Base-by-base conservation (phyloP, 92 coral and sea anemone genomes). In the Galaxea fascicularis region DNA sequence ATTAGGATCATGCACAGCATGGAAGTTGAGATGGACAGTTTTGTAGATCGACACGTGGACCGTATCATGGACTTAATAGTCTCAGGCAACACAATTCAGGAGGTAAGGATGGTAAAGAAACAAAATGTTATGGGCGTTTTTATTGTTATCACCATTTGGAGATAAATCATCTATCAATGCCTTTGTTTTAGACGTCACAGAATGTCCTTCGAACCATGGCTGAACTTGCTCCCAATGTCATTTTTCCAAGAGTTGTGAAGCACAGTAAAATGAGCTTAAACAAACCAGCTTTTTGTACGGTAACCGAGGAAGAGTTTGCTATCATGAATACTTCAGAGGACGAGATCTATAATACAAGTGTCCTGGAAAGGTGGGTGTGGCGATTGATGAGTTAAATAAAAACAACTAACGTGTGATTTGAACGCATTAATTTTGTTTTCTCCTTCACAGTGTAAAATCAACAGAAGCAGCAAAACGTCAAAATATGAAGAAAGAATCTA, bases 401-500 rank as follows among this genome's bases (percentile, higher is more conserved):
- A 35, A 35, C 3, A 35, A 2, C 6, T 6, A 35, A 35, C 41
- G 6, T 35, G 2, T 35, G 41, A 35, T 35, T 35, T 2, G 41
- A 35, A 35, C 2, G 41, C 4, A 8, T 13, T 24, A 10, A 24
- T 80, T 10, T 35, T 18, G 46, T 64, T 45, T 46, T 20, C 9
- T 21, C 18, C 39, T 21, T 74, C 71, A n/a, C 39, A 96, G 99
- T 26, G 90, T 67, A 0, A 94, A 89, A 51, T 87, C 83, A 4
- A 71, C 89, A 44, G 96, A 94, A 60, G 84, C 88, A 13, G 78
- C 84, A 12, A 93, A 89, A 71, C 78, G 82, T 13, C 93, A 92
- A 53, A 96, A 96, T 62, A 72, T 96, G 88, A 96, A 96, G 69
- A 92, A 86, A 85, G 99, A 96, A 77, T 96, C 99, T 14, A 96